Evolutionary conservation across 1,140 invertebrate genomes (phyloP).

Genomic region (Drosophila burlai): DNA sequence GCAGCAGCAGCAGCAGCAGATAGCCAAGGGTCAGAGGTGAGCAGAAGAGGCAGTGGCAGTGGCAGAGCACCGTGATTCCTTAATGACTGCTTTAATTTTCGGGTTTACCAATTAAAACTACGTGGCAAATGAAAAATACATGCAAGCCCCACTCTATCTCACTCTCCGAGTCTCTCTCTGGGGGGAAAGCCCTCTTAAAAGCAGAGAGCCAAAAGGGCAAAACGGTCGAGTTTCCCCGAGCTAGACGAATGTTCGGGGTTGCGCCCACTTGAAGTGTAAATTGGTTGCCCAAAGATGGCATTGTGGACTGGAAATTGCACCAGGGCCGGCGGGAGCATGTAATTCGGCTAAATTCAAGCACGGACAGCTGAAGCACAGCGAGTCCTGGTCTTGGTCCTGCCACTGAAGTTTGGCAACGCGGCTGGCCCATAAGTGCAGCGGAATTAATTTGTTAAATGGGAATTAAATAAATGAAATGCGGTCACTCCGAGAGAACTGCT

Average conservation of each 20-base stretch:
- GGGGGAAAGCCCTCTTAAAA: not conserved
- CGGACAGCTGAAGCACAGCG: constrained; percentile 42
- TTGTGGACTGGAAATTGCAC: constrained; percentile 41
- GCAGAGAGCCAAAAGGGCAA: constrained; percentile 4
- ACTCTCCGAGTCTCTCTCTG: not conserved
- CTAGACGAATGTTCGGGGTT: constrained; percentile 33
- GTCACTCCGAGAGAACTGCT: constrained; percentile 27
- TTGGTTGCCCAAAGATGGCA: constrained; percentile 60
- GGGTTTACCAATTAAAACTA: constrained; percentile 82
- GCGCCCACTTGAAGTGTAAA: constrained; percentile 58
- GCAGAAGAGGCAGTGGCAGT: not conserved
- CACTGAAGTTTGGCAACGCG: constrained; percentile 69
- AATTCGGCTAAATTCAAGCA: constrained; percentile 36
- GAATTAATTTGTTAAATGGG: constrained; percentile 67
- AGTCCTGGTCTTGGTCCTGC: constrained; percentile 37
- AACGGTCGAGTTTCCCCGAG: constrained; percentile 6
- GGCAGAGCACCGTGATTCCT: constrained; percentile 72
- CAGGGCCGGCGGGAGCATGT: constrained; percentile 15
- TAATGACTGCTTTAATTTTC: constrained; percentile 83
- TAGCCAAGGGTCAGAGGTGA: constrained; percentile 27
- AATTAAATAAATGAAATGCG: constrained; percentile 56
- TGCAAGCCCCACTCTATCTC: constrained; percentile 24
- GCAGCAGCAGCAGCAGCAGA: not conserved
- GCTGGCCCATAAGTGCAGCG: constrained; percentile 33
- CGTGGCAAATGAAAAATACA: constrained; percentile 82